Evolutionary conservation across 2,888 invertebrate genomes (phyloP).

Genomic region (Chironomus riparius): DNA sequence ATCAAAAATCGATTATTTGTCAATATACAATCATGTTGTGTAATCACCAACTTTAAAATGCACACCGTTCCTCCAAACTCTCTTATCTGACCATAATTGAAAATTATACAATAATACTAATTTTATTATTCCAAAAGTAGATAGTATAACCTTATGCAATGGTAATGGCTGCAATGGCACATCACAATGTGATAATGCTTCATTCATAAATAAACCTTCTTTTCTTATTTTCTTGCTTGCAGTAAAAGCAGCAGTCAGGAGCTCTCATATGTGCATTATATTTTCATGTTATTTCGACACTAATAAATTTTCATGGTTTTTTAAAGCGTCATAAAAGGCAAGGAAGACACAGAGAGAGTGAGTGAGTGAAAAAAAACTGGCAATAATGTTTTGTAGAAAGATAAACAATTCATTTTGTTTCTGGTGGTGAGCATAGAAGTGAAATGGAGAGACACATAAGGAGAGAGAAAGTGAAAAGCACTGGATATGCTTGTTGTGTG

Average conservation of each 20-base stretch:
- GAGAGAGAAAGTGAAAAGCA: too few relatives aligned
- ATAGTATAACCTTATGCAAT: not conserved
- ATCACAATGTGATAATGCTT: slow-evolving; percentile 13
- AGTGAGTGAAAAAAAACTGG: not conserved
- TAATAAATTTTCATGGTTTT: slow-evolving; percentile 16
- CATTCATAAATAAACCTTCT: slow-evolving; percentile 10
- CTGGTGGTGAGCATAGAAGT: not conserved
- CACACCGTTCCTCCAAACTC: too few relatives aligned
- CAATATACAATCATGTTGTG: too few relatives aligned
- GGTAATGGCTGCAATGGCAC: not conserved
- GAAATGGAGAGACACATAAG: too few relatives aligned
- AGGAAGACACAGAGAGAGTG: not conserved
- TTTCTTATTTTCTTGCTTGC: not conserved
- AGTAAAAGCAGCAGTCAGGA: not conserved
- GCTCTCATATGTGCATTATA: not conserved
- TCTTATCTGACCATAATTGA: too few relatives aligned
- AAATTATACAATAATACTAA: too few relatives aligned
- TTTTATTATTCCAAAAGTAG: not conserved
- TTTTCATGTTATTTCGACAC: slow-evolving; percentile 2
- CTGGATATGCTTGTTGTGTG: too few relatives aligned
- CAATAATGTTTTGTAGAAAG: not conserved
- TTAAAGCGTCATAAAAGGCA: not conserved
- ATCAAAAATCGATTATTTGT: too few relatives aligned
- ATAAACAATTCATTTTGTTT: slow-evolving; percentile 17
- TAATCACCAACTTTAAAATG: too few relatives aligned